These are phyloP conservation scores for Oreortyx pictus DNA, from an alignment of 2,797 vertebrate genomes.

Conservation along the genomic window DNA sequence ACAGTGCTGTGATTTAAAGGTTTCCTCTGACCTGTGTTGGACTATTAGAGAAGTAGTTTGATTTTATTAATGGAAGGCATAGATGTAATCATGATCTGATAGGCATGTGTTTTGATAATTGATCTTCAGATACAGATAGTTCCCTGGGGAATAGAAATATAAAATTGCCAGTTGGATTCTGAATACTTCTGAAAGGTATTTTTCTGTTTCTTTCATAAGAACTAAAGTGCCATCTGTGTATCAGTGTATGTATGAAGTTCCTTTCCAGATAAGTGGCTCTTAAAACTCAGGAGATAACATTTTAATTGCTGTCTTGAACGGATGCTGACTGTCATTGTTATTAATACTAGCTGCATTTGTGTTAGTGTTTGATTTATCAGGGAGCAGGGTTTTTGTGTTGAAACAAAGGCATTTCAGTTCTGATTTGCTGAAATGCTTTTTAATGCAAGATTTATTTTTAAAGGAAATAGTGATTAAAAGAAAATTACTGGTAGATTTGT, in stretches of 20 bases:
- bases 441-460: constrained; percentile 10
- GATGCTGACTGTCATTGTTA: constrained; percentile 66
- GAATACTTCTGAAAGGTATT: constrained; percentile 61
- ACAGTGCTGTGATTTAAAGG: not conserved
- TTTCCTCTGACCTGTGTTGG: not conserved
- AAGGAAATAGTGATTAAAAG: not conserved
- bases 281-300: constrained; percentile 44
- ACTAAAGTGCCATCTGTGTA: constrained; percentile 47
- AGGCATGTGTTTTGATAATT: constrained; percentile 23
- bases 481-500: not conserved
- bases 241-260: constrained; percentile 27
- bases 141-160: not conserved
- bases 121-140: constrained; percentile 12
- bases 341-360: constrained; percentile 53
- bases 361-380: constrained; percentile 39
- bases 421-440: constrained; percentile 61
- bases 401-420: constrained; percentile 64
- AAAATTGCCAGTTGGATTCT: constrained; percentile 28
- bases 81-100: not conserved
- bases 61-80: constrained; percentile 13
- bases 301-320: constrained; percentile 66
- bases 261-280: constrained; percentile 55
- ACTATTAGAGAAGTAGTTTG: not conserved
- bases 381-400: constrained; percentile 32
- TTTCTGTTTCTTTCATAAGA: constrained; percentile 48